Evolutionary conservation across 2,888 invertebrate species (phyloP), one percentile per base, ranked within the genome.

Genomic region (Maniola hyperantus): DNA sequence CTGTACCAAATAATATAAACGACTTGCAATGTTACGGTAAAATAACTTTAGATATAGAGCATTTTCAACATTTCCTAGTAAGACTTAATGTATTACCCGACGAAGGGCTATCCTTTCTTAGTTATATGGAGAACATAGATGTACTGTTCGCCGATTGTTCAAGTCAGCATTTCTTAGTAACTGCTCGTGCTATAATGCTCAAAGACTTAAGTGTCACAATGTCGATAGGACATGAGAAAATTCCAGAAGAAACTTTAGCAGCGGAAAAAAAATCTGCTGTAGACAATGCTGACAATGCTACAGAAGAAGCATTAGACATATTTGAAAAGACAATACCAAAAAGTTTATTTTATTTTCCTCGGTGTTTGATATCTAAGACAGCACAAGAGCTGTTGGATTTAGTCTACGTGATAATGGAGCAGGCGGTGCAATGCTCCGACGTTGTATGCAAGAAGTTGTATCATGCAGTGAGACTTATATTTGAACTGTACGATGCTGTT

Each of bases 171-270:
- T 95, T 96, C 71, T 83, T 96, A 65, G 93, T 94, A 65, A 92
- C 91, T 60, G 97, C 97, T 0, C 91, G 95, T 46, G 89, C 85
- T 68, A 94, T 97, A 55, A 97, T 97, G 95, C 93, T 95, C 64
- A 96, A 96, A 78, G 97, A 97, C 84, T 92, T 98, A 63, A 97
- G 97, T 82, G 94, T 95, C 72, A 95, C 95, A 75, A 93, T 94
- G 80, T 86, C 92, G 10, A 91, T 94, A 71, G 93, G 93, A 0
- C 91, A 93, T 1, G 92, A 92, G 64, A 91, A 81, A 59, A 81
- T 89, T 70, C 85, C 87, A 0, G 82, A 77, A 5, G 71, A 74
- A 7, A 8, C 72, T 10, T 39, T 65, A 10, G 60, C n/a, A 46
- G 8, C 46, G 5, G 34, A 76, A 5, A 70, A 73, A 6, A 6